Conservation (phyloP, 2,113 vertebrate genomes). For the Neomonachus schauinslandi region DNA sequence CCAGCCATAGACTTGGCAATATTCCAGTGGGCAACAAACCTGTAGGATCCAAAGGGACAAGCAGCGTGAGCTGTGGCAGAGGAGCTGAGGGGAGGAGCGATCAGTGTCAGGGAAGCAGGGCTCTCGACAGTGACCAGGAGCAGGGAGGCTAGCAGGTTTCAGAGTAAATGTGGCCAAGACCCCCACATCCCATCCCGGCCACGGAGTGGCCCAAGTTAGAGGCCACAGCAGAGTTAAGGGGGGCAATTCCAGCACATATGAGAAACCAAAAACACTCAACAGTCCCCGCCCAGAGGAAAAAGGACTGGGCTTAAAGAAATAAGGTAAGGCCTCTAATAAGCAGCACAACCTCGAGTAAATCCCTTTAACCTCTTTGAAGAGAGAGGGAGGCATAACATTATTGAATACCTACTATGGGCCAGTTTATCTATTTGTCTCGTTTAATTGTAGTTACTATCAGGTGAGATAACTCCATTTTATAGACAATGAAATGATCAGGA, state of each 20-base stretch:
- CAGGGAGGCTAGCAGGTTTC: background rate
- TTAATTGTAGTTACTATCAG: background rate
- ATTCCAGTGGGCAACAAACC: conserved; percentile 99
- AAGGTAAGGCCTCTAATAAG: background rate
- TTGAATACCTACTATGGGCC: background rate
- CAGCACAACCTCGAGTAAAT: background rate
- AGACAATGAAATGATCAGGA: background rate
- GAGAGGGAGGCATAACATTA: background rate
- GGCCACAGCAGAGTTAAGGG: background rate
- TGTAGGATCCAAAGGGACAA: conserved; percentile 71
- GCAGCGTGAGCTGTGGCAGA: background rate
- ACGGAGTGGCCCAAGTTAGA: background rate
- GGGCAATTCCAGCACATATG: background rate
- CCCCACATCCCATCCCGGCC: background rate
- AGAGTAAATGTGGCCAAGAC: background rate
- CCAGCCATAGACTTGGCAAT: conserved; percentile 97
- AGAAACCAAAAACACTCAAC: background rate
- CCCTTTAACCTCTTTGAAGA: background rate
- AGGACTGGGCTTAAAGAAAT: background rate
- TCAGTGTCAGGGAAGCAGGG: background rate
- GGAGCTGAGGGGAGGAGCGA: background rate
- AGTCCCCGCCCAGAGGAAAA: background rate
- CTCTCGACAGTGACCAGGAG: background rate
- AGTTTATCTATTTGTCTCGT: background rate
- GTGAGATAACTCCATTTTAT: background rate